A percentile compares a stretch with the other conserved stretches of the same genome.
These are phyloP conservation scores for Philhelius pedissequus DNA, from an alignment of 2,888 invertebrate genomes.

Conservation along the genomic window DNA sequence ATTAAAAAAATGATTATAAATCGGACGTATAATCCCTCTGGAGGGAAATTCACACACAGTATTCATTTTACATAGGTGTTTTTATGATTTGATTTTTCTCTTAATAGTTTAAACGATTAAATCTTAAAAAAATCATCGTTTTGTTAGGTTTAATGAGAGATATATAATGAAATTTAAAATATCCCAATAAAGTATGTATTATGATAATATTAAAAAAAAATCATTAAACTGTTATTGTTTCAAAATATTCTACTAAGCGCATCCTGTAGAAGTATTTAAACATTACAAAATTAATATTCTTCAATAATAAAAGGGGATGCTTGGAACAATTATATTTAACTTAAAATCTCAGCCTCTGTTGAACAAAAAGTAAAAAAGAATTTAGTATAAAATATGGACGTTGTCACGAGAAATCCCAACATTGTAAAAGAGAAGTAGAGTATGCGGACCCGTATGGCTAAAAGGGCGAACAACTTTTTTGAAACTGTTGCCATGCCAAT, in stretches of 20 bases:
- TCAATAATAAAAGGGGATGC: background rate
- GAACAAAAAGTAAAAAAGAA: background rate
- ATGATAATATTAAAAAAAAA: background rate
- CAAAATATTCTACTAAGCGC: slow-evolving; percentile 31
- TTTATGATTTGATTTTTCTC: slow-evolving; percentile 33
- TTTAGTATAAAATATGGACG: background rate
- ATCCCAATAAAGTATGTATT: slow-evolving; percentile 31
- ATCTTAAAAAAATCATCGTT: slow-evolving; percentile 4
- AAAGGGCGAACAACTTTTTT: too few species aligned
- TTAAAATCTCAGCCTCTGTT: background rate
- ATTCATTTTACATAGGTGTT: slow-evolving; percentile 59
- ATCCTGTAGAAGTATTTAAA: slow-evolving; percentile 26
- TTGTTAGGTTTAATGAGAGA: slow-evolving; percentile 41
- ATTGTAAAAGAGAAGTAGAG: too few species aligned
- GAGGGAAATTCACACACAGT: slow-evolving; percentile 57
- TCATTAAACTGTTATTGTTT: slow-evolving; percentile 28
- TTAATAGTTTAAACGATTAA: slow-evolving; percentile 50
- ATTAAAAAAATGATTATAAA: slow-evolving; percentile 38
- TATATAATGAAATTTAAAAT: slow-evolving; percentile 20
- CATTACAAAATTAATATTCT: background rate
- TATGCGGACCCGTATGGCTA: too few species aligned
- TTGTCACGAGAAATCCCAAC: too few species aligned
- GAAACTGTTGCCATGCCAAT: too few species aligned
- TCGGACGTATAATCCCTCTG: slow-evolving; percentile 55
- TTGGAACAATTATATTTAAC: background rate